Evolutionary conservation across 2,797 vertebrate species (phyloP).

Genomic region (Crenichthys baileyi): DNA sequence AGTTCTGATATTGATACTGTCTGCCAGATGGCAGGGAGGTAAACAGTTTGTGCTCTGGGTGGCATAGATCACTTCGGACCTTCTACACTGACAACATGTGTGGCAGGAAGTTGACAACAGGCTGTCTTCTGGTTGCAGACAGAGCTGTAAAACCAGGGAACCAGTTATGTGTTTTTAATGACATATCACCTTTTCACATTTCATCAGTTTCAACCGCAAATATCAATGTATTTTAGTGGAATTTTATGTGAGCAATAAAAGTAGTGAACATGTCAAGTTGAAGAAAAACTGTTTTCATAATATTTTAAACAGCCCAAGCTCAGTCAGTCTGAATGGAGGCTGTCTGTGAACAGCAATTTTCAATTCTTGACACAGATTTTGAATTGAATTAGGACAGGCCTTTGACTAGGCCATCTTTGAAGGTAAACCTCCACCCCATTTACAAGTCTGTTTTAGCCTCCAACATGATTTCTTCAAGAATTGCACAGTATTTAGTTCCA

Average conservation of each 20-base stretch:
- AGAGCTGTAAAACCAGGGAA: conserved; percentile 28
- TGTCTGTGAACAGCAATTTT: not conserved
- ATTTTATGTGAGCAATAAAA: not conserved
- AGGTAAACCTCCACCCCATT: too few species aligned
- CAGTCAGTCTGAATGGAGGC: not conserved
- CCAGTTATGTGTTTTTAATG: conserved; percentile 5
- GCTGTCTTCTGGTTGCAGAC: conserved; percentile 13
- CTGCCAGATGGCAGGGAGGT: conserved; percentile 48
- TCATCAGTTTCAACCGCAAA: not conserved
- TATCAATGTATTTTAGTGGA: not conserved
- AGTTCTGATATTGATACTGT: conserved; percentile 47
- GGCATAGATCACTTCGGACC: conserved; percentile 42
- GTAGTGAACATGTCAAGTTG: not conserved
- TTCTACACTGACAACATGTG: conserved; percentile 43
- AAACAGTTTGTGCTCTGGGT: conserved; percentile 54
- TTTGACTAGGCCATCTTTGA: not conserved
- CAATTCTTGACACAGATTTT: not conserved
- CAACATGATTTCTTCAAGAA: not conserved
- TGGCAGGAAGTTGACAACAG: conserved; percentile 25
- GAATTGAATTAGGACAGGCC: not conserved
- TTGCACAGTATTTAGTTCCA: not conserved
- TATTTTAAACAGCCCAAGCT: not conserved
- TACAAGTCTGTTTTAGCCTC: not conserved
- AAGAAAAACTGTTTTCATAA: not conserved
- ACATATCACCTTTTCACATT: not conserved